Evolutionary conservation across 2,888 invertebrate genomes (phyloP).

Genomic region (Autographa gamma): DNA sequence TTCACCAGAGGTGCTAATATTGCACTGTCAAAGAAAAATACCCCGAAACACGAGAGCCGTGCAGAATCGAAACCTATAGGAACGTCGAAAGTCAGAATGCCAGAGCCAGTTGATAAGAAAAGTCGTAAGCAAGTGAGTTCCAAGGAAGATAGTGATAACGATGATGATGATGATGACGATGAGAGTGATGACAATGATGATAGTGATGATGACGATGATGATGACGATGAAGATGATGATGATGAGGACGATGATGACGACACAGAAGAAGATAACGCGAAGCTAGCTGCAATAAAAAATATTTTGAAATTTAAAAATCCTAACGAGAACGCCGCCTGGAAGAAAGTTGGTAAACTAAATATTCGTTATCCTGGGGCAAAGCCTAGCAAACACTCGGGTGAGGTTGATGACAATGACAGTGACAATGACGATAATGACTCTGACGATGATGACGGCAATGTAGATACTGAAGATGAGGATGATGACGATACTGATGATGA

Average conservation of each 20-base stretch:
- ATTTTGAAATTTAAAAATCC: slow-evolving; percentile 62
- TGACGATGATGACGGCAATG: slow-evolving; percentile 73
- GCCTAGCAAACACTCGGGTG: slow-evolving; percentile 50
- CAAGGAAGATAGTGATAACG: slow-evolving; percentile 50
- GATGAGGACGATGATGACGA: slow-evolving; percentile 85
- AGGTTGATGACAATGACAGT: slow-evolving; percentile 81
- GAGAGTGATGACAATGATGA: slow-evolving; percentile 70
- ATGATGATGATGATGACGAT: slow-evolving; percentile 73
- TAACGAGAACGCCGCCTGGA: slow-evolving; percentile 62
- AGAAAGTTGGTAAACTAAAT: slow-evolving; percentile 66
- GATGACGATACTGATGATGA: slow-evolving; percentile 82
- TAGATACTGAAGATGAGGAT: slow-evolving; percentile 84
- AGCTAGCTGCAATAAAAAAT: slow-evolving; percentile 62
- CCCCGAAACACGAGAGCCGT: slow-evolving; percentile 62
- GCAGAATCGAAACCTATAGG: slow-evolving; percentile 75
- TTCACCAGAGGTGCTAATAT: slow-evolving; percentile 66
- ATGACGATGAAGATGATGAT: slow-evolving; percentile 84
- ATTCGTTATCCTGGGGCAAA: slow-evolving; percentile 63
- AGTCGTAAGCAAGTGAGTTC: slow-evolving; percentile 45
- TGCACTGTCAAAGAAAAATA: slow-evolving; percentile 60
- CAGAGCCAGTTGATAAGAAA: slow-evolving; percentile 61
- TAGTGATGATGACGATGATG: slow-evolving; percentile 67
- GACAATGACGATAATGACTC: slow-evolving; percentile 68
- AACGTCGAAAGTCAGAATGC: slow-evolving; percentile 74
- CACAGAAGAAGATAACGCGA: slow-evolving; percentile 73